Evolutionary conservation across 2,113 vertebrate species (phyloP), one percentile per base, ranked within the genome.

Genomic region (Corydoras sp.): DNA sequence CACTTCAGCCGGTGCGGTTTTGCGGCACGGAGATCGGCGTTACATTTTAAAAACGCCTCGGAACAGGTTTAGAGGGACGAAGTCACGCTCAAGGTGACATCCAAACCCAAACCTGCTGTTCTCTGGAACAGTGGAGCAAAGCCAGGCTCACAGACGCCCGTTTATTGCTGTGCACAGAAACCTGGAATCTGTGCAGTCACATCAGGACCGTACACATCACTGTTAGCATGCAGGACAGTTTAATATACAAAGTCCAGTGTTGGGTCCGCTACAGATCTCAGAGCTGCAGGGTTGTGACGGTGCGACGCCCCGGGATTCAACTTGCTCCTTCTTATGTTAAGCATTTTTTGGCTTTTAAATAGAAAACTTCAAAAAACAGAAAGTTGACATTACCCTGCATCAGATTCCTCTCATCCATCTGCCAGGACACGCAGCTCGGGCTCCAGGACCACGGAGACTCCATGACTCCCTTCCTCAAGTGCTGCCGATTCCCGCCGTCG

Each of bases 341-440:
- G 18, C 18, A 24, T 24, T 24, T 24, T 24, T 24, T 35, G 12
- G 14, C 3, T n/a, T 62, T 18, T 35, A 32, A 18, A 13, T 3
- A 9, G 6, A 50, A 10, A 29, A 24, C 18, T 24, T 24, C 18
- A 65, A 24, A 65, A 3, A 65, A 51, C 15, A 29, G 15, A 15
- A 65, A 65, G 15, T 51, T 65, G 70, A 24, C 1, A 58, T 73
- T 83, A 85, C 85, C 87, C 82, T 68, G 51, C 56, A 65, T 69
- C 43, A 64, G 68, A 69, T 76, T 60, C 9, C 73, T 54, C 29
- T 69, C 72, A 2, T 73, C 67, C 69, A 77, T 51, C 14, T 87
- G 79, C 85, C 84, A 85, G 1, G 79, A 80, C 65, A 84, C 71
- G 53, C 85, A 86, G 74, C 80, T 78, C 31, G 86, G 81, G 30